Evolutionary conservation across 2,113 vertebrate species (phyloP).

Genomic region (Rafetus swinhoei): DNA sequence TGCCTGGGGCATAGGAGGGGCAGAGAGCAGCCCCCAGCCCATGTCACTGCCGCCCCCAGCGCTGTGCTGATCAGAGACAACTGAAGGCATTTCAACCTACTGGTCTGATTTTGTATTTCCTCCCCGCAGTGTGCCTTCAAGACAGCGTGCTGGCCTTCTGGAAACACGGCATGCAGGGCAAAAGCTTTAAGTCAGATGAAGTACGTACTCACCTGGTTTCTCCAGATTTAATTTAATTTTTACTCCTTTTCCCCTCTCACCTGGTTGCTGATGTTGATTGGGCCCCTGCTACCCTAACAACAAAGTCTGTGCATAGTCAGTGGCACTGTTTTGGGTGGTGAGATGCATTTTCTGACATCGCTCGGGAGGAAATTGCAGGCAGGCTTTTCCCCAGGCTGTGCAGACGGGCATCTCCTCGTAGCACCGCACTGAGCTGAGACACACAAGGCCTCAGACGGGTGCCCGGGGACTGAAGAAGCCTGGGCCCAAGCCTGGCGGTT

Average conservation of each 20-base stretch:
- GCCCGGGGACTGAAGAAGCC: not conserved
- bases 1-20: no score
- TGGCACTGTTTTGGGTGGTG: not conserved
- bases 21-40: no score
- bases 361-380: not conserved
- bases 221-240: not conserved
- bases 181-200: constrained; percentile 98
- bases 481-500: not conserved
- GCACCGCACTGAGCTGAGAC: not conserved
- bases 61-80: no score
- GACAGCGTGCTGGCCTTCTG: constrained; percentile 99
- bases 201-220: constrained; percentile 72
- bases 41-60: no score
- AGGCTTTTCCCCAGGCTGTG: not conserved
- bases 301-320: accelerated
- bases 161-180: constrained; percentile 99
- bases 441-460: not conserved
- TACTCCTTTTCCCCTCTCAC: not conserved
- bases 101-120: not conserved
- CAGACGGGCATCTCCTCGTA: not conserved
- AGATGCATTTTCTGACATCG: not conserved
- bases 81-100: not conserved
- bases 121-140: constrained; percentile 92
- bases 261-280: not conserved
- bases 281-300: not conserved